A percentile compares a stretch with the other conserved stretches of the same genome.
phyloP scores from a whole-genome alignment of 1,140 invertebrate species.

The Thalassaphorura encarpata region DNA sequence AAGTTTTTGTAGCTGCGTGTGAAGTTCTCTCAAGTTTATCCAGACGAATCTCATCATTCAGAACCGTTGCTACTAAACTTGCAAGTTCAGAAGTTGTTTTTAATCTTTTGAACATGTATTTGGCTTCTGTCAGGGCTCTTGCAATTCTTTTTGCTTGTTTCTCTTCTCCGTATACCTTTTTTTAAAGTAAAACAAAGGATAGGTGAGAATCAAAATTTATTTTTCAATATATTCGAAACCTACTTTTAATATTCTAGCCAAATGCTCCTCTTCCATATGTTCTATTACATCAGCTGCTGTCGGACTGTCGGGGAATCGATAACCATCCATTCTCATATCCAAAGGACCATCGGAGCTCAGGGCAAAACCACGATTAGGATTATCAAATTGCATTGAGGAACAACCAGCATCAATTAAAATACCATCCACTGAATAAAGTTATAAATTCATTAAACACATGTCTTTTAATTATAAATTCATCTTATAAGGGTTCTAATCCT shows the following conservation, averaged over 20 bases:
- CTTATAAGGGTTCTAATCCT: background rate
- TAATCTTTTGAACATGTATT: conserved; percentile 67
- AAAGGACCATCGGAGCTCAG: conserved; percentile 71
- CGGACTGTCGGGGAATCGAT: conserved; percentile 53
- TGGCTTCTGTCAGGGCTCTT: conserved; percentile 73
- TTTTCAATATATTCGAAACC: background rate
- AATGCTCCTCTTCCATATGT: conserved; percentile 60
- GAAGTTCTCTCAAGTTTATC: conserved; percentile 65
- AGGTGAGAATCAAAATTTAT: background rate
- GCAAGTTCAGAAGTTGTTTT: conserved; percentile 74
- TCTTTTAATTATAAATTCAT: background rate
- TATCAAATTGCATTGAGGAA: conserved; percentile 90
- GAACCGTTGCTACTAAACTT: conserved; percentile 59
- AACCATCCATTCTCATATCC: conserved; percentile 92
- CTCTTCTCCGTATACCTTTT: conserved; percentile 81
- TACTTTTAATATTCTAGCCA: conserved; percentile 67
- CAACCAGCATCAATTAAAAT: conserved; percentile 90
- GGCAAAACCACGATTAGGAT: conserved; percentile 69
- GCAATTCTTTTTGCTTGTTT: conserved; percentile 77
- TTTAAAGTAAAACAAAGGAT: conserved; percentile 13
- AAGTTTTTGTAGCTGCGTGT: conserved; percentile 82
- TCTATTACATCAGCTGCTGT: conserved; percentile 80
- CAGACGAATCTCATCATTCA: conserved; percentile 43
- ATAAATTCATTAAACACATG: too few species aligned
- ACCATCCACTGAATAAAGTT: conserved; percentile 57